phyloP scores from a whole-genome alignment of 2,888 invertebrate species.

The Lithophane semibrunnea region DNA sequence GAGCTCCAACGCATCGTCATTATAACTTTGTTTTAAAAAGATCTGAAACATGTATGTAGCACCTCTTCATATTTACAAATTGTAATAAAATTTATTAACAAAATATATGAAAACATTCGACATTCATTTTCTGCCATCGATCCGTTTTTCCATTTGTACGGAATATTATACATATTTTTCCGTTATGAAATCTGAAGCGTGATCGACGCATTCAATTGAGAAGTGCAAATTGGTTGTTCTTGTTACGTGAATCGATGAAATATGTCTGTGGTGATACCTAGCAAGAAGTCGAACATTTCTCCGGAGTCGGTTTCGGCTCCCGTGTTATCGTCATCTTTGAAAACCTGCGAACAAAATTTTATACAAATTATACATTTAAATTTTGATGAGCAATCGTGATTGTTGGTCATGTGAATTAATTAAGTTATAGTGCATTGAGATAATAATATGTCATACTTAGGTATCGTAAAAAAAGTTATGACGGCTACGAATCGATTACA shows the following conservation, averaged over 20 bases:
- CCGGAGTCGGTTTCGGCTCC: conserved; percentile 76
- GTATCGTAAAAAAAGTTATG: conserved; percentile 31
- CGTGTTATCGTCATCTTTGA: conserved; percentile 68
- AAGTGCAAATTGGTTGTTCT: conserved; percentile 35
- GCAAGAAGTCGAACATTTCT: conserved; percentile 84
- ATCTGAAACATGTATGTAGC: conserved; percentile 56
- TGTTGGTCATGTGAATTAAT: conserved; percentile 15
- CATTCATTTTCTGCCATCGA: conserved; percentile 29
- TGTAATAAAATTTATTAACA: conserved; percentile 51
- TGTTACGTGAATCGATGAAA: conserved; percentile 82
- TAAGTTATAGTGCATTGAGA: conserved; percentile 18
- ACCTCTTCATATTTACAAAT: conserved; percentile 59
- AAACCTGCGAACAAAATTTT: conserved; percentile 72
- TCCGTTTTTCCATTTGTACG: conserved; percentile 37
- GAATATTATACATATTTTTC: conserved; percentile 25
- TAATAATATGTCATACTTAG: background rate
- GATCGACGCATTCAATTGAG: conserved; percentile 45
- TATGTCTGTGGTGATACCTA: conserved; percentile 85
- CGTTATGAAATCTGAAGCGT: conserved; percentile 44
- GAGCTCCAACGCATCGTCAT: conserved; percentile 40
- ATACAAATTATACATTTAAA: conserved; percentile 8
- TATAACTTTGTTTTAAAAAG: conserved; percentile 41
- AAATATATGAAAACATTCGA: conserved; percentile 50
- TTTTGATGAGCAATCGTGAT: conserved; percentile 6
- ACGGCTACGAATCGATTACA: conserved; percentile 25